Evolutionary conservation across 1,140 invertebrate species (phyloP).

Genomic region (Orchesella cincta): DNA sequence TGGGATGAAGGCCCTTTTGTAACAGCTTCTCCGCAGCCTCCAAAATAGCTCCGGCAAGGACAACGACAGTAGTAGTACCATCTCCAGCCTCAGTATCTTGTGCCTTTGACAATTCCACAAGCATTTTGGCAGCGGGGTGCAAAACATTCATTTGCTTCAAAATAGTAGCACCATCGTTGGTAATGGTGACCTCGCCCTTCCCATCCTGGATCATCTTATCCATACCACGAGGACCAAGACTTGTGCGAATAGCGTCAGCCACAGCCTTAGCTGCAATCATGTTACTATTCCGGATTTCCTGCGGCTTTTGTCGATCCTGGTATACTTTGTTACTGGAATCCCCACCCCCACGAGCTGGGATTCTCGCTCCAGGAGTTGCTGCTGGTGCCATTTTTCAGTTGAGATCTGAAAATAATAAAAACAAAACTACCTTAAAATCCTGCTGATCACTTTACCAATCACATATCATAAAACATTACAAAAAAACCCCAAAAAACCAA

Average conservation of each 20-base stretch:
- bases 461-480: no score
- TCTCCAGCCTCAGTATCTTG: slow-evolving; percentile 99
- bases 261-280: slow-evolving; percentile 99
- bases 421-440: no score
- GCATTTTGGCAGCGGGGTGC: slow-evolving; percentile 99
- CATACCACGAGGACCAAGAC: slow-evolving; percentile 97
- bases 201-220: slow-evolving; percentile 99
- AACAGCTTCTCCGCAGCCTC: slow-evolving; percentile 93
- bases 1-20: slow-evolving; percentile 94
- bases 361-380: neutral
- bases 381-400: slow-evolving; percentile 21
- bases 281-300: slow-evolving; percentile 91
- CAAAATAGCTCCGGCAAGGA: slow-evolving; percentile 91
- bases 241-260: slow-evolving; percentile 96
- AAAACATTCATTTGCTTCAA: slow-evolving; percentile 98
- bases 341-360: slow-evolving; percentile 53
- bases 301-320: slow-evolving; percentile 90
- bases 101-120: slow-evolving; percentile 88
- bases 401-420: no score
- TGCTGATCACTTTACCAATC: no score
- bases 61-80: slow-evolving; percentile 96
- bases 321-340: slow-evolving; percentile 61
- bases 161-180: slow-evolving; percentile 99
- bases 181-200: slow-evolving; percentile 98
- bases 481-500: no score